phyloP scores from a whole-genome alignment of 64 coral and sea anemone genomes.

The Astreopora myriophthalma region DNA sequence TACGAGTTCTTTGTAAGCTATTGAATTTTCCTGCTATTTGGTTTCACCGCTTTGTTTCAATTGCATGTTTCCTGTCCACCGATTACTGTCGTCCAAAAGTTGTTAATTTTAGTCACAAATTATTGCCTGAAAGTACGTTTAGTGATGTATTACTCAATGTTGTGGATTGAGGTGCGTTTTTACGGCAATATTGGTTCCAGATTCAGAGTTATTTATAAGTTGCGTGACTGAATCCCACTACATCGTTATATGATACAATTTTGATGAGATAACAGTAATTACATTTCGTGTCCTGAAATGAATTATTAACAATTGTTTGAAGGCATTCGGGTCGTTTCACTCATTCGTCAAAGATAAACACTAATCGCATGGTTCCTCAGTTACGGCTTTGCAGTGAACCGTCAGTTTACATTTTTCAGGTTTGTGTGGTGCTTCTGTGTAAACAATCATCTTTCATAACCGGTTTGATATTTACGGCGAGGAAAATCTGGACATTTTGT shows the following conservation, averaged over 20 bases:
- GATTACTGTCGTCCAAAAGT: not conserved
- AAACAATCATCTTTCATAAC: not conserved
- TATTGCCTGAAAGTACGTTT: not conserved
- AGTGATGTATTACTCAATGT: not conserved
- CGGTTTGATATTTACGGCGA: slow-evolving; percentile 18
- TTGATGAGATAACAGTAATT: slow-evolving; percentile 6
- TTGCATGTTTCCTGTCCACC: not conserved
- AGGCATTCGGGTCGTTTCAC: not conserved
- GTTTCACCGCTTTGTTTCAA: not conserved
- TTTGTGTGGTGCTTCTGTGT: not conserved
- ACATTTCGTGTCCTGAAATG: not conserved
- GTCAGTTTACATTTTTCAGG: not conserved
- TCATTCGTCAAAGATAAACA: not conserved
- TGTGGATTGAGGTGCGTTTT: not conserved
- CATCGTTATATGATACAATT: not conserved
- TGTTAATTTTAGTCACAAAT: not conserved
- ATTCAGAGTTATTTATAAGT: not conserved
- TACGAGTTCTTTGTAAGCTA: not conserved
- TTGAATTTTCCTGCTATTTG: not conserved
- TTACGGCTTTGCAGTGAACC: not conserved
- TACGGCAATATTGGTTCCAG: not conserved
- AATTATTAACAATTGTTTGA: slow-evolving; percentile 8
- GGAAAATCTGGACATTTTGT: not conserved
- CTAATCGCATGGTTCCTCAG: not conserved
- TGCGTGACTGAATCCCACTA: not conserved